A percentile compares a stretch with the other conserved stretches of the same genome.
phyloP scores from a whole-genome alignment of 2,113 vertebrate species.

The Protobothrops flavoviridis region DNA sequence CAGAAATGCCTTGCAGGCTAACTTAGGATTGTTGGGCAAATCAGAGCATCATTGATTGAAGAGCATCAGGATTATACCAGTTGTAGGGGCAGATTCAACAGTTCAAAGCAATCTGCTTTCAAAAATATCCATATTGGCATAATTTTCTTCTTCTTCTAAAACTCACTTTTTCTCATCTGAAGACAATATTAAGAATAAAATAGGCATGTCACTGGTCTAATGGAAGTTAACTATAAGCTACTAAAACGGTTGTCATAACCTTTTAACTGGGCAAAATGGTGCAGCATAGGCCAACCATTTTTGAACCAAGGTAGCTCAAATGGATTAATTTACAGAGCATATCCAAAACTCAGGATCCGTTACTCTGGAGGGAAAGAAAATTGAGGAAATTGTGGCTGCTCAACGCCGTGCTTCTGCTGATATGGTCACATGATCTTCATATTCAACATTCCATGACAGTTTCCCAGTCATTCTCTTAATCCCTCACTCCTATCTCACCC shows the following conservation, averaged over 20 bases:
- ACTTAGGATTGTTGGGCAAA: neutral
- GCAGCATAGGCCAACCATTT: too few relatives aligned
- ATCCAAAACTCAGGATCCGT: too few relatives aligned
- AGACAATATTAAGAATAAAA: neutral
- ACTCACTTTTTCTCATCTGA: neutral
- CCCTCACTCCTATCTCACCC: too few relatives aligned
- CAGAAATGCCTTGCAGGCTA: neutral
- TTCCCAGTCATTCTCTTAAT: too few relatives aligned
- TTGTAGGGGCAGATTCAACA: neutral
- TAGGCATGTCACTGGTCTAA: neutral
- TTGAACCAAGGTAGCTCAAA: too few relatives aligned
- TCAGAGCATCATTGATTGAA: neutral
- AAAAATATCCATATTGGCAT: neutral
- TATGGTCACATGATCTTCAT: too few relatives aligned
- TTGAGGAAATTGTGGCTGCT: too few relatives aligned
- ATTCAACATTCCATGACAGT: too few relatives aligned
- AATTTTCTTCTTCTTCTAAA: neutral
- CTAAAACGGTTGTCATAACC: neutral
- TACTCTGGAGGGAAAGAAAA: too few relatives aligned
- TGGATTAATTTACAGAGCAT: too few relatives aligned
- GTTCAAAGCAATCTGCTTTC: neutral
- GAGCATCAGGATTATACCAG: neutral
- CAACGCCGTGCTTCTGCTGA: too few relatives aligned
- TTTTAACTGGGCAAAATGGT: neutral
- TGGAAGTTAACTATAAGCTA: neutral